Percentiles rank a stretch among this genome's conserved stretches.
Conservation (phyloP, 2,888 invertebrate species). For the Lysandra bellargus region DNA sequence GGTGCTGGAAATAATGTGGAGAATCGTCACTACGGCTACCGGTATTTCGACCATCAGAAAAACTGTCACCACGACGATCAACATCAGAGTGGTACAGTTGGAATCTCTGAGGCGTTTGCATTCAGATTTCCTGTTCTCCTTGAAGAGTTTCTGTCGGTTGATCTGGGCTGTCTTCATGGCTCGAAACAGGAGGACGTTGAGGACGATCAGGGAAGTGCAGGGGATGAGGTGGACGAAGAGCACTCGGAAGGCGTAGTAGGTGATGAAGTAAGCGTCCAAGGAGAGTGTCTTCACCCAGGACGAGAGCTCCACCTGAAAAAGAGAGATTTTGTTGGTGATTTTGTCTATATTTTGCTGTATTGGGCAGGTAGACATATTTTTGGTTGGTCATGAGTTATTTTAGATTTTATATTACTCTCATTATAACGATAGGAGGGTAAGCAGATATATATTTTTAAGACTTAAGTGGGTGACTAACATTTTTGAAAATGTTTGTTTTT, state of each 20-base stretch:
- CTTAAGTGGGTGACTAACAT: too few species aligned
- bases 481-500: too few species aligned
- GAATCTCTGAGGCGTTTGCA: constrained; percentile 89
- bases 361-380: too few species aligned
- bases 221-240: constrained; percentile 95
- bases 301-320: constrained; percentile 77
- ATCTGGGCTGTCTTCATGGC: constrained; percentile 92
- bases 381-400: too few species aligned
- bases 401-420: too few species aligned
- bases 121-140: constrained; percentile 88
- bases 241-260: constrained; percentile 92
- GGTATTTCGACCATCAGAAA: constrained; percentile 92
- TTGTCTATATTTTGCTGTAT: too few species aligned
- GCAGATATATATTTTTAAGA: too few species aligned
- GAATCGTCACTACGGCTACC: constrained; percentile 88
- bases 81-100: constrained; percentile 92
- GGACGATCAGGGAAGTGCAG: constrained; percentile 91
- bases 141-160: constrained; percentile 87
- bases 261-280: constrained; percentile 88
- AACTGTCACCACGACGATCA: constrained; percentile 92
- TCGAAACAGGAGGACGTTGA: constrained; percentile 92
- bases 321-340: not conserved
- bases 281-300: constrained; percentile 87
- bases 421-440: too few species aligned
- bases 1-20: constrained; percentile 90